Evolutionary conservation across 2,113 vertebrate genomes (phyloP).

Genomic region (Empidonax traillii): DNA sequence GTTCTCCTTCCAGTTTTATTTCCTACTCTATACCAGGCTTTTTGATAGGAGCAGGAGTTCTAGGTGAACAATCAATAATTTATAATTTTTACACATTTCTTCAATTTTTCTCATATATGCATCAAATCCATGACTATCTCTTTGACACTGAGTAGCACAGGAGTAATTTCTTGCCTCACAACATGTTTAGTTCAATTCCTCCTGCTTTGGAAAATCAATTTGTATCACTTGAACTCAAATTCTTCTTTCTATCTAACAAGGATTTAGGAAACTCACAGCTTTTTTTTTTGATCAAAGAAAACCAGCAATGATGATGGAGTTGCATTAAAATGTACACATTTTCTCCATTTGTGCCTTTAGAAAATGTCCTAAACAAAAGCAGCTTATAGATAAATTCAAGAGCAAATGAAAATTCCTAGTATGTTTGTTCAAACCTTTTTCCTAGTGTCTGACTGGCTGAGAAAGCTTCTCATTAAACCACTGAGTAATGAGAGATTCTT

Average conservation of each 20-base stretch:
- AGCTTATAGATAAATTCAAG: neutral
- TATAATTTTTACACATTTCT: neutral
- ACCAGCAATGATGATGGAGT: neutral
- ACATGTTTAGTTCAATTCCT: neutral
- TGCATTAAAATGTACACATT: neutral
- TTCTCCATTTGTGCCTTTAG: neutral
- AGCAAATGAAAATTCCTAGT: neutral
- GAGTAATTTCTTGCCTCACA: neutral
- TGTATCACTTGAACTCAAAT: neutral
- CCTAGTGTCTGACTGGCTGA: neutral
- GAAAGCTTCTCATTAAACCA: neutral
- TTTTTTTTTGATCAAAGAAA: neutral
- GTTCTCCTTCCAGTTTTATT: neutral
- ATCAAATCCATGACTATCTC: neutral
- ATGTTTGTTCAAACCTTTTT: neutral
- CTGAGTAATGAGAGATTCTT: conserved; percentile 1
- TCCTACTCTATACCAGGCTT: neutral
- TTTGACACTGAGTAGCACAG: neutral
- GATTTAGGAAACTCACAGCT: neutral
- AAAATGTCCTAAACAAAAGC: neutral
- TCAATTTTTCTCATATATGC: neutral
- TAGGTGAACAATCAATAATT: neutral
- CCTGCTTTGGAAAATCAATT: neutral
- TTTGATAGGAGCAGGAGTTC: neutral
- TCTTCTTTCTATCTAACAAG: neutral